Conservation (phyloP, 2,888 invertebrate species). For the Caenorhabditis sp. region DNA sequence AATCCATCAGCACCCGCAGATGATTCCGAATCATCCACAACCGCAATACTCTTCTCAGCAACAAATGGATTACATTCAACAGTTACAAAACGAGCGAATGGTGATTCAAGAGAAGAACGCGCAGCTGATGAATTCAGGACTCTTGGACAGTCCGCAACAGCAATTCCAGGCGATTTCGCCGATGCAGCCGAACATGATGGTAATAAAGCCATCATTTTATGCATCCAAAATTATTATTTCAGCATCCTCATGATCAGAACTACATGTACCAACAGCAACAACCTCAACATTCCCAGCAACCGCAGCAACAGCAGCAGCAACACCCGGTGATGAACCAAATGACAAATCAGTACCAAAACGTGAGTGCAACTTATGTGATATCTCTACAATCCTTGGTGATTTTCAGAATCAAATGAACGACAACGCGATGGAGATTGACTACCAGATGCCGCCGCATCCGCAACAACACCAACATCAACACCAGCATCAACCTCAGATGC, state of each 20-base stretch:
- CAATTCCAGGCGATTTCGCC: slow-evolving; percentile 53
- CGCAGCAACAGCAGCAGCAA: slow-evolving; percentile 9
- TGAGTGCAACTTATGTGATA: not conserved
- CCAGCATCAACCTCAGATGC: slow-evolving; percentile 33
- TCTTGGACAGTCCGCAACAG: slow-evolving; percentile 55
- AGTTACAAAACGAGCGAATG: slow-evolving; percentile 62
- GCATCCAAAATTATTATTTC: slow-evolving; percentile 12
- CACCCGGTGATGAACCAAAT: slow-evolving; percentile 21
- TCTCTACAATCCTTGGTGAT: not conserved
- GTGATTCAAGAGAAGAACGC: slow-evolving; percentile 63
- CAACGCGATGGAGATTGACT: slow-evolving; percentile 54
- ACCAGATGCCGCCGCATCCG: slow-evolving; percentile 18
- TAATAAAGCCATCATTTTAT: no score
- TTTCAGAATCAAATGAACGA: slow-evolving; percentile 45
- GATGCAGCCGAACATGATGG: slow-evolving; percentile 14
- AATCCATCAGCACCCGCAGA: slow-evolving; percentile 55
- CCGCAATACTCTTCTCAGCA: slow-evolving; percentile 43
- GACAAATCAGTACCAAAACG: slow-evolving; percentile 33
- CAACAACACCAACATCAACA: slow-evolving; percentile 29
- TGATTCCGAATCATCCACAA: slow-evolving; percentile 45
- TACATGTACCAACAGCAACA: slow-evolving; percentile 34
- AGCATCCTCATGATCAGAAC: slow-evolving; percentile 35
- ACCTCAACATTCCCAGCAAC: slow-evolving; percentile 3
- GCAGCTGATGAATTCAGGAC: slow-evolving; percentile 61
- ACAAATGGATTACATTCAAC: slow-evolving; percentile 61